Conservation (phyloP, 2,888 invertebrate species). For the Euphydryas editha region DNA sequence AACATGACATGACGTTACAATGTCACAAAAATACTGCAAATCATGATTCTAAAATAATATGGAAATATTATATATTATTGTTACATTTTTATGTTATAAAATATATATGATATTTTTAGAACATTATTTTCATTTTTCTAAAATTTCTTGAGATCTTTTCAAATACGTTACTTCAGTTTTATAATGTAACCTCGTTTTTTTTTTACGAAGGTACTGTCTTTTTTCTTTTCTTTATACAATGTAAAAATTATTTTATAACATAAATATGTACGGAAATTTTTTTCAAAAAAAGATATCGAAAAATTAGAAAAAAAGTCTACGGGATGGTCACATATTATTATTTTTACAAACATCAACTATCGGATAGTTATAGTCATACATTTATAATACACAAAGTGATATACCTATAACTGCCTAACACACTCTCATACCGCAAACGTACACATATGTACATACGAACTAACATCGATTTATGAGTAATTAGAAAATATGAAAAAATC, state of each 20-base stretch:
- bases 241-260: slow-evolving; percentile 11
- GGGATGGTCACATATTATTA: not conserved
- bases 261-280: not conserved
- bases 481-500: slow-evolving; percentile 31
- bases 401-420: slow-evolving; percentile 14
- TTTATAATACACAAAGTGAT: slow-evolving; percentile 10
- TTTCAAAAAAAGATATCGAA: not conserved
- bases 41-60: slow-evolving; percentile 4
- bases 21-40: slow-evolving; percentile 30
- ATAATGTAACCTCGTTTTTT: too few relatives aligned
- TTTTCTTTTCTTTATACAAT: not conserved
- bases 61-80: not conserved
- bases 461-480: slow-evolving; percentile 21
- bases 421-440: slow-evolving; percentile 24
- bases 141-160: not conserved
- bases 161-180: not conserved
- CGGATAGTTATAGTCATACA: slow-evolving; percentile 10
- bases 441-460: slow-evolving; percentile 33
- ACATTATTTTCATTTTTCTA: not conserved
- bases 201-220: too few relatives aligned
- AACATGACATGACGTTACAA: slow-evolving; percentile 22
- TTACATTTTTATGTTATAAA: slow-evolving; percentile 9
- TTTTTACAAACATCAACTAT: not conserved
- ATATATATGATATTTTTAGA: not conserved
- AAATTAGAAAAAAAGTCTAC: not conserved